Evolutionary conservation across 64 coral and sea anemone species (phyloP).

Genomic region (Cladopsammia gracilis): DNA sequence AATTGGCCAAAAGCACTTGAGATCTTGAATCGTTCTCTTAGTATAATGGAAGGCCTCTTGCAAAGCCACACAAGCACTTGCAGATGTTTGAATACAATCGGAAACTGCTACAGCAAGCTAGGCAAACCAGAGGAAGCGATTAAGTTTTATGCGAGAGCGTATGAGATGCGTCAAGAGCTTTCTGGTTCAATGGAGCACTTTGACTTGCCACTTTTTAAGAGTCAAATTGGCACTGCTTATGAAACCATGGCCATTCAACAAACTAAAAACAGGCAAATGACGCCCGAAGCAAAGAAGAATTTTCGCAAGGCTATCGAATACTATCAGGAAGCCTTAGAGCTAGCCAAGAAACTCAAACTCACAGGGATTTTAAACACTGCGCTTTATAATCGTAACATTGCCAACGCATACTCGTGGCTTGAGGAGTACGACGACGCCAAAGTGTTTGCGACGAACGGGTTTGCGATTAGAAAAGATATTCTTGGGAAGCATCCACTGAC

Average conservation of each 20-base stretch:
- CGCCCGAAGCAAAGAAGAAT: neutral
- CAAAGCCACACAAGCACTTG: constrained; percentile 47
- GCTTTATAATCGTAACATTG: constrained; percentile 48
- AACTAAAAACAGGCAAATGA: too few species aligned
- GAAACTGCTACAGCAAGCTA: constrained; percentile 43
- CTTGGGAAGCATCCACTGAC: constrained; percentile 52
- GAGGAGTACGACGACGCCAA: constrained; percentile 22
- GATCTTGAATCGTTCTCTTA: neutral
- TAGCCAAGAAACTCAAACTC: constrained; percentile 52
- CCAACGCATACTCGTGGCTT: constrained; percentile 36
- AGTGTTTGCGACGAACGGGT: constrained; percentile 18
- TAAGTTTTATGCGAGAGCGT: constrained; percentile 34
- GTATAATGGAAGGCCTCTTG: constrained; percentile 29
- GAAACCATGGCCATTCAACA: constrained; percentile 9
- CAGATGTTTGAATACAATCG: constrained; percentile 49
- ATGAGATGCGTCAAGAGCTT: constrained; percentile 49
- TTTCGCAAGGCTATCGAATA: constrained; percentile 21
- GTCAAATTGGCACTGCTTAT: constrained; percentile 56
- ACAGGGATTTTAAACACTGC: constrained; percentile 37
- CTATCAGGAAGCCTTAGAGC: constrained; percentile 52
- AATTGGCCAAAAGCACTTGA: neutral
- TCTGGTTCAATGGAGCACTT: constrained; percentile 30
- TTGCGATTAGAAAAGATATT: constrained; percentile 36
- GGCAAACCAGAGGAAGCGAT: neutral
- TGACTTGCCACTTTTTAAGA: constrained; percentile 52